Evolutionary conservation across 1,140 invertebrate genomes (phyloP).

Genomic region (Coenobita brevimanus): DNA sequence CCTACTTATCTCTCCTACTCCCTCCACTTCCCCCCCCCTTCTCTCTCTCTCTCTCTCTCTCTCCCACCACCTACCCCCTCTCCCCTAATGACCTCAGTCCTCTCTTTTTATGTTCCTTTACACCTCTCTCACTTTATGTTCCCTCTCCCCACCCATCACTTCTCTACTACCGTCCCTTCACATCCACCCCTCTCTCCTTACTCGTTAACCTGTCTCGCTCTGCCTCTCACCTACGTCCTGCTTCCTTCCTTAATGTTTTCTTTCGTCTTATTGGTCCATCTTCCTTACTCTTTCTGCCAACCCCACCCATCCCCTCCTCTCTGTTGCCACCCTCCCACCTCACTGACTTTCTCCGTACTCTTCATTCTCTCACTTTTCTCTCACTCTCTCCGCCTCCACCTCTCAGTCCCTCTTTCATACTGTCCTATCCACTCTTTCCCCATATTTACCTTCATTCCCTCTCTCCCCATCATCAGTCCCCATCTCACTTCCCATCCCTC

Average conservation of each 20-base stretch:
- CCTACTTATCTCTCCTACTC: neutral
- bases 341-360: no score
- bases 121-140: neutral
- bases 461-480: no score
- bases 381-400: no score
- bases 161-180: no score
- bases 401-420: no score
- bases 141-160: neutral
- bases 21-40: neutral
- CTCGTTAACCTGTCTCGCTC: neutral
- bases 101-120: neutral
- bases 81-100: neutral
- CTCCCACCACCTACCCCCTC: constrained; percentile 6
- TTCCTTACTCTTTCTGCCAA: neutral
- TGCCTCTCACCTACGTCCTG: neutral
- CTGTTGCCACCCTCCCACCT: constrained; percentile 4
- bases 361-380: no score
- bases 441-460: no score
- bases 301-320: neutral
- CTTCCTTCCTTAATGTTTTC: neutral
- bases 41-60: constrained; percentile 22
- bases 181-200: neutral
- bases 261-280: neutral
- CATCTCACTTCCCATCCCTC: no score
- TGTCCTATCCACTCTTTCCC: no score